These are phyloP conservation scores for Threskiornis aethiopicus DNA, from an alignment of 2,797 vertebrate species.

Conservation along the genomic window DNA sequence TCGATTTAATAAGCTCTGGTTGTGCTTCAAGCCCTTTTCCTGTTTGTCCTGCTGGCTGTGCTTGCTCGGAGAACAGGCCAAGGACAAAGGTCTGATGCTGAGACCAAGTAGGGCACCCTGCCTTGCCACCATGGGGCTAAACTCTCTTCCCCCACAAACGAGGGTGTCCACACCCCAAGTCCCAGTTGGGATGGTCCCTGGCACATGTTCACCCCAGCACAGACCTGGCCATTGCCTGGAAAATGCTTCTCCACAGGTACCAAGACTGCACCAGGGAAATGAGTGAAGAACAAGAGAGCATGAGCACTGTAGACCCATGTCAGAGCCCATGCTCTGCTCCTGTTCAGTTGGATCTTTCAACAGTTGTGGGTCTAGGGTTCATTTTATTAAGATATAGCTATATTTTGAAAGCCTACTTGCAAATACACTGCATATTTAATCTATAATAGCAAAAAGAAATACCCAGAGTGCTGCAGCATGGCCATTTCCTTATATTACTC, in stretches of 20 bases:
- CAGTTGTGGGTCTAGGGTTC: neutral
- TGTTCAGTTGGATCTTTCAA: neutral
- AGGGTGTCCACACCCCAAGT: neutral
- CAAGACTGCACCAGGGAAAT: neutral
- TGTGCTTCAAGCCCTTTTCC: neutral
- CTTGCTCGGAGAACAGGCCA: neutral
- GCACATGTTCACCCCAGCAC: neutral
- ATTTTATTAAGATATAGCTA: neutral
- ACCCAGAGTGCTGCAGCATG: neutral
- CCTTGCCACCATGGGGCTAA: neutral
- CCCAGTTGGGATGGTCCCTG: neutral
- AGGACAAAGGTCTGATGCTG: neutral
- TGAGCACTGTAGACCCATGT: rapidly evolving
- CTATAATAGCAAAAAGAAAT: neutral
- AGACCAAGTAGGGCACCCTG: neutral
- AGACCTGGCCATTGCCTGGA: neutral
- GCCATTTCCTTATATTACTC: neutral
- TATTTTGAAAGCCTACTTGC: neutral
- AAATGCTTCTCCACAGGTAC: neutral
- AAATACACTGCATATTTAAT: neutral
- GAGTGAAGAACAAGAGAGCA: neutral
- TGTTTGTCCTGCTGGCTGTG: neutral
- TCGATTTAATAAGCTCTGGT: neutral
- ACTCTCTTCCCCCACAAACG: neutral
- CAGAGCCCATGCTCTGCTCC: neutral